Evolutionary conservation across 1,140 invertebrate genomes (phyloP).

Genomic region (Calephelis virginiensis): DNA sequence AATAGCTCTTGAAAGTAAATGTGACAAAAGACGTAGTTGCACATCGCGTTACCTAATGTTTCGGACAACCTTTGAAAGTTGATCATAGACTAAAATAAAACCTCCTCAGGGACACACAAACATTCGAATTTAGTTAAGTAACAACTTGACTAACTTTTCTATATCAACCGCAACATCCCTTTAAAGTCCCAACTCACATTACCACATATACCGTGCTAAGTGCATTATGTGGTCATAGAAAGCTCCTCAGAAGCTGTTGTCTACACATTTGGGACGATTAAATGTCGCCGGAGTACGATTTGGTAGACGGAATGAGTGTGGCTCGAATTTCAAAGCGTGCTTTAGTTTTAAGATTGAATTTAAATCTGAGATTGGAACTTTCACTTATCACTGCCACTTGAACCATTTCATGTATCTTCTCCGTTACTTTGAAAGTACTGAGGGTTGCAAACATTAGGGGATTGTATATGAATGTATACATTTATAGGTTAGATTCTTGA

Average conservation of each 20-base stretch:
- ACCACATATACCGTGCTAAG: conserved; percentile 33
- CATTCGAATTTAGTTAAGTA: not conserved
- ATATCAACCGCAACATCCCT: conserved; percentile 21
- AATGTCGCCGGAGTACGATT: conserved; percentile 28
- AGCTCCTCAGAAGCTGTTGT: conserved; percentile 41
- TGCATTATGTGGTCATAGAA: conserved; percentile 41
- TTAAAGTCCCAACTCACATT: conserved; percentile 33
- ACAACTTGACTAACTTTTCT: conserved; percentile 9
- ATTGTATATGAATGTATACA: too few relatives aligned
- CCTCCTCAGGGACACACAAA: not conserved
- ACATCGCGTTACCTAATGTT: too few relatives aligned
- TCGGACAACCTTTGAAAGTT: too few relatives aligned
- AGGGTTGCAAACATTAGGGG: too few relatives aligned
- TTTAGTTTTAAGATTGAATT: conserved; percentile 29
- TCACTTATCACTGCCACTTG: conserved; percentile 19
- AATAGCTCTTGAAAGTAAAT: too few relatives aligned
- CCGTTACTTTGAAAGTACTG: too few relatives aligned
- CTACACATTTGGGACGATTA: conserved; percentile 40
- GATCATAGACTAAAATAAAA: not conserved
- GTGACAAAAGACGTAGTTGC: too few relatives aligned
- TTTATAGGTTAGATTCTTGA: too few relatives aligned
- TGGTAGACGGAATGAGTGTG: conserved; percentile 25
- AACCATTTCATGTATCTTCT: not conserved
- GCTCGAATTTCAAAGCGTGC: conserved; percentile 40
- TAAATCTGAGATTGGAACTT: conserved; percentile 20